Evolutionary conservation across 2,797 vertebrate species (phyloP), one percentile per base, ranked within the genome.

Genomic region (Xenops minutus): DNA sequence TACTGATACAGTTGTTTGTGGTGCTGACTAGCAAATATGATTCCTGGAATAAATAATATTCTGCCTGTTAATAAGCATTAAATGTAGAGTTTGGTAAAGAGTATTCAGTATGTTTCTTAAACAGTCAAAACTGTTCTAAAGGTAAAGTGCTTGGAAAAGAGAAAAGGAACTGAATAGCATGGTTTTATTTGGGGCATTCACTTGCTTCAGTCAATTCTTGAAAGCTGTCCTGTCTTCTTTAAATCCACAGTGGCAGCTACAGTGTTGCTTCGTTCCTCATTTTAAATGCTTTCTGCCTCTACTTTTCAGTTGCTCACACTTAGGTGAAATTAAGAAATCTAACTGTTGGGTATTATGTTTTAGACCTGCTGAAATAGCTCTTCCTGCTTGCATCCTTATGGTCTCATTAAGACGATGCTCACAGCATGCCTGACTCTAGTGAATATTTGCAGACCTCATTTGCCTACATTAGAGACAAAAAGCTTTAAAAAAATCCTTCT

Each of bases 361-460:
- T 93, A 96, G 97, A 96, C 95, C 96, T 94, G 90, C 97, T 96
- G 96, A 97, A 98, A 97, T 93, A 89, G 97, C 94, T 98, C 96
- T 97, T 98, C 92, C 95, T 96, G 94, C 95, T 94, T 91, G 95
- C 96, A 93, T 98, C 97, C 97, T 97, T 94, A 91, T 97, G 96
- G 97, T 96, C 98, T 97, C 98, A 95, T 98, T 98, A 98, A 97
- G 84, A 91, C 68, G 77, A 97, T 96, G 93, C 87, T 96, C 98
- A 97, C 98, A 98, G 98, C 98, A 97, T 93, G 98, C 94, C 95
- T 97, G 96, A 91, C 97, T 97, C 94, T 58, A 93, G 97, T 96
- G 98, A 98, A 97, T 97, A 97, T 98, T 96, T 97, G 96, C 98
- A 96, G 96, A 96, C 93, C 97, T 98, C 97, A 98, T 98, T 98